Conservation (phyloP, 1,140 invertebrate genomes). For the Plodia interpunctella region DNA sequence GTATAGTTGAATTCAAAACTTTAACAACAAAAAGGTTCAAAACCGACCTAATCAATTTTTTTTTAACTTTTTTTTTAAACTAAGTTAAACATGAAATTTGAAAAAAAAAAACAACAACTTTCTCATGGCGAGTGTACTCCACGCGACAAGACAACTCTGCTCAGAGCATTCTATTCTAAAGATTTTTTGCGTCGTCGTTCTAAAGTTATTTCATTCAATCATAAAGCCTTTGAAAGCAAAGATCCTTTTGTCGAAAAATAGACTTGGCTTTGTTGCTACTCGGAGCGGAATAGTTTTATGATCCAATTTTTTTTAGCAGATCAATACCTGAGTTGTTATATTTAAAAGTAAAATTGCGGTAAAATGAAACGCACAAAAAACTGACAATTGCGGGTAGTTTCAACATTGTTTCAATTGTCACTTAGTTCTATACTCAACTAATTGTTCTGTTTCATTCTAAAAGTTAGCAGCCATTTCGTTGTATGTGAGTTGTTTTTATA, state of each 20-base stretch:
- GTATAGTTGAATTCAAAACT: too few species aligned
- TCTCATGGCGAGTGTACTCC: not conserved
- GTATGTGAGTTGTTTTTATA: too few species aligned
- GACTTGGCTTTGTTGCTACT: constrained; percentile 6
- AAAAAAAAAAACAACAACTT: not conserved
- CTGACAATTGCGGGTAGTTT: too few species aligned
- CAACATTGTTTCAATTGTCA: too few species aligned
- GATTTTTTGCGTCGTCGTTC: not conserved
- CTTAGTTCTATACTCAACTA: too few species aligned
- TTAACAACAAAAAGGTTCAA: too few species aligned
- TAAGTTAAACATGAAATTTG: too few species aligned
- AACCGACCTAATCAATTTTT: too few species aligned
- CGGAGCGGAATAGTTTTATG: constrained; percentile 7
- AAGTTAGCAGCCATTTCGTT: too few species aligned
- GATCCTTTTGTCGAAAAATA: constrained; percentile 5
- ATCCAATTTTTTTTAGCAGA: not conserved
- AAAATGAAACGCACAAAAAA: not conserved
- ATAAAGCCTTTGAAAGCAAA: constrained; percentile 8
- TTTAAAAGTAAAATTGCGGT: not conserved
- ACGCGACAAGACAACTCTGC: not conserved
- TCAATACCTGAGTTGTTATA: not conserved
- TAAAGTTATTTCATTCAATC: constrained; percentile 11
- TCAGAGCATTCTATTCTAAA: constrained; percentile 5
- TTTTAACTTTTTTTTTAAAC: too few species aligned
- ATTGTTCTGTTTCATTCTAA: too few species aligned